Conservation (phyloP, 2,113 vertebrate species). For the Halichoeres trimaculatus region DNA sequence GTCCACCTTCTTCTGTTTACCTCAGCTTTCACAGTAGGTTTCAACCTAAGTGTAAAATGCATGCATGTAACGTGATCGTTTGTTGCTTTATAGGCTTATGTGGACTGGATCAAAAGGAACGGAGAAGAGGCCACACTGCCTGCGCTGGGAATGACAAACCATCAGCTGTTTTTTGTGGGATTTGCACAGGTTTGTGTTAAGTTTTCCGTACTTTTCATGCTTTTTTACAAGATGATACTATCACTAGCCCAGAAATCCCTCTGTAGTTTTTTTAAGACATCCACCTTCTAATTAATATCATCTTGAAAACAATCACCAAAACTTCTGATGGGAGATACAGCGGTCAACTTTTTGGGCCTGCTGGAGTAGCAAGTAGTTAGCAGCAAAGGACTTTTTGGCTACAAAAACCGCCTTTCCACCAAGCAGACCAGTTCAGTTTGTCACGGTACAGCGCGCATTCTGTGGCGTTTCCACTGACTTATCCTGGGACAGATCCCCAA, state of each 20-base stretch:
- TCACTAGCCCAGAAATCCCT: neutral
- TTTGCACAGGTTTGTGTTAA: constrained; percentile 93
- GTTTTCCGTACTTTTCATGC: neutral
- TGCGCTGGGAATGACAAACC: constrained; percentile 90
- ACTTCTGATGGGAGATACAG: too few relatives aligned
- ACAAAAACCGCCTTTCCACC: too few relatives aligned
- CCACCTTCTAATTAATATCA: neutral
- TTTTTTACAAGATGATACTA: neutral
- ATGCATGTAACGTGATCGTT: constrained; percentile 53
- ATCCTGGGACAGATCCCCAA: too few relatives aligned
- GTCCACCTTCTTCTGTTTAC: constrained; percentile 1
- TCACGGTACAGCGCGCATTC: too few relatives aligned
- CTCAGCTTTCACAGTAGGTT: neutral
- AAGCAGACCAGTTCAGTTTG: too few relatives aligned
- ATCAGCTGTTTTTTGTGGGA: constrained; percentile 96
- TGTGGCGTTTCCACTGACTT: too few relatives aligned
- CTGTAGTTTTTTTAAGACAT: neutral
- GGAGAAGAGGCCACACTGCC: constrained; percentile 90
- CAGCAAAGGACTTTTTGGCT: too few relatives aligned
- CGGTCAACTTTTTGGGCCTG: too few relatives aligned
- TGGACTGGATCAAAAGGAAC: constrained; percentile 92
- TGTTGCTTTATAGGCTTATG: constrained; percentile 88
- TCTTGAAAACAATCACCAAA: too few relatives aligned
- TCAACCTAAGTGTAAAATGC: neutral
- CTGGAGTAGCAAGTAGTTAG: too few relatives aligned